Conservation (phyloP, 2,888 invertebrate species). For the Drosophila seclusa region DNA sequence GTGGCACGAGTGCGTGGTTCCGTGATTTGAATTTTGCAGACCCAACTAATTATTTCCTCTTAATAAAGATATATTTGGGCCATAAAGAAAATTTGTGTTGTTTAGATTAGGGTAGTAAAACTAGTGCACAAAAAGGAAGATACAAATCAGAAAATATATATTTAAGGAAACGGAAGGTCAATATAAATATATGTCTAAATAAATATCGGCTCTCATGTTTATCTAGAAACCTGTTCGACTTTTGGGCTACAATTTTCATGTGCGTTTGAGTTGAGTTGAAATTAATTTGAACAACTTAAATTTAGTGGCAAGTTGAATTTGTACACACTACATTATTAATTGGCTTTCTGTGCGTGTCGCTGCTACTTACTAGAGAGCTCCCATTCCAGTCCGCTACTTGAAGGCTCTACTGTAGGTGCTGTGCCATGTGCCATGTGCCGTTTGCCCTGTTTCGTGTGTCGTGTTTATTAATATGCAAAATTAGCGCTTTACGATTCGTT, state of each 20-base stretch:
- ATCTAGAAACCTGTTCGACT: not conserved
- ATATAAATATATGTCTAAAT: not conserved
- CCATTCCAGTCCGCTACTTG: not conserved
- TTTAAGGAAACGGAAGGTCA: not conserved
- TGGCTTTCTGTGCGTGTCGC: slow-evolving; percentile 60
- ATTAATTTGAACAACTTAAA: slow-evolving; percentile 73
- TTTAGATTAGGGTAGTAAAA: not conserved
- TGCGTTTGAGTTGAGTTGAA: slow-evolving; percentile 54
- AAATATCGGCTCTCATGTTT: not conserved
- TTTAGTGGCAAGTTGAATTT: slow-evolving; percentile 39
- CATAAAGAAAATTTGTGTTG: not conserved
- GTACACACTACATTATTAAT: slow-evolving; percentile 60
- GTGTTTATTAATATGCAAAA: slow-evolving; percentile 79
- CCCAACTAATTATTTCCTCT: not conserved
- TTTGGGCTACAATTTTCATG: slow-evolving; percentile 2
- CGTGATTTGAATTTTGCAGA: not conserved
- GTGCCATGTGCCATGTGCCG: slow-evolving; percentile 9
- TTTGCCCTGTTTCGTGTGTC: slow-evolving; percentile 45
- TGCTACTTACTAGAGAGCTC: not conserved
- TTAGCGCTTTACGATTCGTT: slow-evolving; percentile 74
- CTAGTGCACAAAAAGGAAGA: too few species aligned
- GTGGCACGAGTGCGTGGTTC: not conserved
- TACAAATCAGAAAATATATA: not conserved
- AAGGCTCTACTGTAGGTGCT: slow-evolving; percentile 27
- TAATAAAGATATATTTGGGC: not conserved